These are phyloP conservation scores for Australoheros scitulus DNA, from an alignment of 2,113 vertebrate genomes.

Conservation along the genomic window DNA sequence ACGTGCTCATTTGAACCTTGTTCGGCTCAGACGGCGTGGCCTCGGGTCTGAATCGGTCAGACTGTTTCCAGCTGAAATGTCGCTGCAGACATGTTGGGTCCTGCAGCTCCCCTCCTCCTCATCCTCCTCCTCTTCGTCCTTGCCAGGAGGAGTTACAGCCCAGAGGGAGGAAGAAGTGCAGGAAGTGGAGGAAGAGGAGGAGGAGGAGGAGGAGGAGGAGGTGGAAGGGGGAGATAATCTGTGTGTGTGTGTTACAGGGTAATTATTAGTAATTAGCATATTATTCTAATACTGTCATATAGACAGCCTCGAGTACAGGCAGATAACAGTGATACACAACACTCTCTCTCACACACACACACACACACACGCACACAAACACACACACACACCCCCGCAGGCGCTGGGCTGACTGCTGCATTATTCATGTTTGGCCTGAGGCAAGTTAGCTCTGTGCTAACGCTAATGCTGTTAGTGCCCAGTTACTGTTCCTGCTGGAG, in stretches of 20 bases:
- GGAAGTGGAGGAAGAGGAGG: not conserved
- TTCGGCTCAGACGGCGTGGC: too few relatives aligned
- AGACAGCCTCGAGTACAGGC: conserved; percentile 79
- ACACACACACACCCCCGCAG: conserved; percentile 52
- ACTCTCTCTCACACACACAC: conserved; percentile 76
- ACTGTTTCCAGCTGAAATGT: not conserved
- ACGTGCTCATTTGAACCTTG: not conserved
- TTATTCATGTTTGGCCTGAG: conserved; percentile 90
- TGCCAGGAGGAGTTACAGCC: conserved; percentile 28
- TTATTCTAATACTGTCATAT: conserved; percentile 78
- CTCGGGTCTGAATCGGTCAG: not conserved
- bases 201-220: too few relatives aligned
- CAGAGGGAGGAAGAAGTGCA: not conserved
- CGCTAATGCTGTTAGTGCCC: conserved; percentile 87
- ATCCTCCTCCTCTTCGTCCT: conserved; percentile 4
- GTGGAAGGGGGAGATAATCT: conserved; percentile 9
- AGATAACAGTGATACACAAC: conserved; percentile 73
- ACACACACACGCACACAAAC: conserved; percentile 76
- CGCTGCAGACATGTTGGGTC: conserved; percentile 8
- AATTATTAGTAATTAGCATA: conserved; percentile 81
- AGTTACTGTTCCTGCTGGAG: conserved; percentile 88
- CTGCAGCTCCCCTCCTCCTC: conserved; percentile 8
- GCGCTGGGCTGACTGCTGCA: conserved; percentile 63
- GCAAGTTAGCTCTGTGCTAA: conserved; percentile 91
- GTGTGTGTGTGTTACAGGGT: conserved; percentile 57